Evolutionary conservation across 2,113 vertebrate species (phyloP), one percentile per base, ranked within the genome.

Genomic region (Neomonachus schauinslandi): DNA sequence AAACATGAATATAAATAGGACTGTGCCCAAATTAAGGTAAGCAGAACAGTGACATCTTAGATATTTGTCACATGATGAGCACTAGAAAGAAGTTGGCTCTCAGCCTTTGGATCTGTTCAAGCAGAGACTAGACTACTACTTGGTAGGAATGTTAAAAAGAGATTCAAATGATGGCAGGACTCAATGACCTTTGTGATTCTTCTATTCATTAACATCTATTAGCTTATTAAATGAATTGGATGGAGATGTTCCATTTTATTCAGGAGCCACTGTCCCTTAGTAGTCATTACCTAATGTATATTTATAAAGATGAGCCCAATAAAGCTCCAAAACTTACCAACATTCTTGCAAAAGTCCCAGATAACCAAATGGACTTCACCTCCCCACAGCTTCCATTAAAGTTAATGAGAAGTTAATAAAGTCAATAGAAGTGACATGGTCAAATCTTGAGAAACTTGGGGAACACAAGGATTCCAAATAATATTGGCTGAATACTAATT

Each of bases 331-430:
- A 97, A 96, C 91, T 97, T 88, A 92, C 93, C 89, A 93, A 90
- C 33, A 96, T 42, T 42, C 39, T 42, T 42, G 72, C 72, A 94
- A 79, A 96, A 93, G 79, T 97, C 51, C 77, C 69, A 79, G 91
- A 67, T 77, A 80, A 87, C 96, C 96, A 97, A 96, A 97, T 97
- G 96, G 93, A 98, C 96, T 92, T 93, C 51, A 93, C 2, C 42
- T 36, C 21, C 86, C 93, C 82, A 93, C 93, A 93, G 88, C 57
- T 97, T 98, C 98, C 96, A 98, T 98, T 98, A 97, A 96, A 97
- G 85, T 95, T 97, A 97, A 98, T 97, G 93, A 97, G 57, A 95
- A 96, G 93, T 94, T 97, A 98, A 97, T 98, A 91, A 95, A 89
- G 71, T 97, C 88, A 49, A 57, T 74, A 69, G 39, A 96, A 92